Evolutionary conservation across 23 tunicate genomes (phyloP), one percentile per base, ranked within the genome.

Genomic region (Ciona savignyi): DNA sequence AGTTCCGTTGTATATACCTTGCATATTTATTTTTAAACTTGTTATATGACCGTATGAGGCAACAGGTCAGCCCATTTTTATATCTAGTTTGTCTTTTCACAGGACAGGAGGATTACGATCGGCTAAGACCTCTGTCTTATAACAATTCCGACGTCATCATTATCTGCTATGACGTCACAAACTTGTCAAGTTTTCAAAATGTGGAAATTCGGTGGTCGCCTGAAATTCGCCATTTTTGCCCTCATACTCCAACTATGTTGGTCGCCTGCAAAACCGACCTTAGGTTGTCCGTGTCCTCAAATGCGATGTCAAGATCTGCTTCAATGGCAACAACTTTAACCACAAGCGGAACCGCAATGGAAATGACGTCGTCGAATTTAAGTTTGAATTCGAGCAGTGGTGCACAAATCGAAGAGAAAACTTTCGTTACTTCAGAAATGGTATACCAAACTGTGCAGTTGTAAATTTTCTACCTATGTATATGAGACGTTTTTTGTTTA

Each of bases 71-170:
- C 31, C 31, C 23, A 28, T 0, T 21, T 0, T 30, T 23, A 28
- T 22, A n/a, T 0, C 20, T 22, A 0, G 62, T 23, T 31, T 21
- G 29, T 70, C 19, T 70, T 70, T 30, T 42, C 34, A 27, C 74
- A 81, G 96, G 96, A 2, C 96, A 88, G 66, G 96, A 88, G 34
- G 96, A 88, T 64, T 88, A 88, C 60, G 96, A 88, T 49, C 84
- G 87, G 27, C 67, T 88, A 29, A 60, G 96, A 33, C 87, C 96
- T 27, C 87, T 88, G 22, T 88, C 87, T 33, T 88, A 88, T 34
- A 82, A 82, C 72, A 61, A 80, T 27, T 83, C 73, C 27, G 96
- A 88, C 80, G 84, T 88, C 61, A 82, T 88, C 2, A 77, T 88
- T 32, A 65, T 74, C 25, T 82, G 96, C 68, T 88, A 88, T 77